Base-by-base conservation (phyloP, 2,797 vertebrate species). In the Dendrocincla fuliginosa region DNA sequence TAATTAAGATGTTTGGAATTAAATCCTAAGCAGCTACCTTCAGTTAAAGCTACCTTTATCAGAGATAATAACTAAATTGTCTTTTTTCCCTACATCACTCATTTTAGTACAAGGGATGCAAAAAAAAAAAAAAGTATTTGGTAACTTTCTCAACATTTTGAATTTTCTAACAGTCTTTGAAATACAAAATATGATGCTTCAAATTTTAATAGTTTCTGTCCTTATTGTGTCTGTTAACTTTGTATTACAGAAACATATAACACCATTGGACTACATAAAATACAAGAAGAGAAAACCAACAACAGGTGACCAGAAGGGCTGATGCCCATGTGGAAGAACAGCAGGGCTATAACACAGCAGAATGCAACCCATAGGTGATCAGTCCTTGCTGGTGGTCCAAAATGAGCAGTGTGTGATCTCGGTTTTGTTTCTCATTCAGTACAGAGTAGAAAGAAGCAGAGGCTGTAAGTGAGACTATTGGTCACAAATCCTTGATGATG, bases 321-420 rank as follows among this genome's bases (percentile, higher is more conserved):
- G 30, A n/a, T 32, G 10, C 7, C 33, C 20, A 11, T 28, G 14
- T 19, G n/a, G 64, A 75, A 22, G 27, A 28, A 55, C 4, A 37
- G 27, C 39, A 52, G 30, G 13, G 15, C 39, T 46, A 19, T 3
- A 50, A 30, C 46, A 47, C 3, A 61, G 33, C 18, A 39, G 19
- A 46, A 25, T 12, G 10, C 9, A 55, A n/a, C 23, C 35, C 6
- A 7, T 8, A 28, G 0, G 7, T 0, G 3, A 27, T 55, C 27
- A 7, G 3, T 49, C 5, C 16, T 30, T 18, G 17, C 10, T 42
- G 13, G n/a, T 61, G 13, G 17, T 77, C 24, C 32, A 20, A 42
- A 83, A 16, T 16, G 30, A 78, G n/a, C 11, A 30, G 19, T 23
- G 18, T 28, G 25, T 42, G 14, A 7, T 57, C 32, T 77, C 13